phyloP scores from a whole-genome alignment of 2,797 vertebrate species.

The Danio tinwini region DNA sequence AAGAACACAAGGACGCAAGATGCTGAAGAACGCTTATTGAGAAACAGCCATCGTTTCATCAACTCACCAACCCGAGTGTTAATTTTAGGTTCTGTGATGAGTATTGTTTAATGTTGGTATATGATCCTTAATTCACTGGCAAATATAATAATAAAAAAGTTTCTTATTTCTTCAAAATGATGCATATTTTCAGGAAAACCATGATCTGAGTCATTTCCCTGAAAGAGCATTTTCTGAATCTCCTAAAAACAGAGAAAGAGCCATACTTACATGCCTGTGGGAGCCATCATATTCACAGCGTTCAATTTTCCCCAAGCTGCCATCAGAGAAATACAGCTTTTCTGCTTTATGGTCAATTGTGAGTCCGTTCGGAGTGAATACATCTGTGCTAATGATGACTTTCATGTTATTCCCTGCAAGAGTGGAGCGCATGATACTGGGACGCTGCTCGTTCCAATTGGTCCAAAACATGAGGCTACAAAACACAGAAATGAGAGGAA shows the following conservation, averaged over 20 bases:
- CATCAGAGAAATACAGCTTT: slow-evolving; percentile 98
- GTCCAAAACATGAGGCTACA: slow-evolving; percentile 98
- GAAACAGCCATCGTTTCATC: too few relatives aligned
- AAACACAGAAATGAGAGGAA: slow-evolving; percentile 22
- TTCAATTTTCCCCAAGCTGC: slow-evolving; percentile 95
- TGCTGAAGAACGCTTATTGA: too few relatives aligned
- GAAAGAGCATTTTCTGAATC: neutral
- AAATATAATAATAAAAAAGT: neutral
- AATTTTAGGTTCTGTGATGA: neutral
- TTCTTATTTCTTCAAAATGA: neutral
- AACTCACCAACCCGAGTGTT: too few relatives aligned
- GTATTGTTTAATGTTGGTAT: neutral
- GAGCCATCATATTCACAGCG: slow-evolving; percentile 97
- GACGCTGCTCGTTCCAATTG: slow-evolving; percentile 98
- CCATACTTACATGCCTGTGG: slow-evolving; percentile 89
- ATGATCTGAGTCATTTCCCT: neutral
- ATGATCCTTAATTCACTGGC: neutral
- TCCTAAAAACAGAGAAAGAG: neutral
- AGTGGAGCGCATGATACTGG: slow-evolving; percentile 95
- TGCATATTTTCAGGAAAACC: neutral
- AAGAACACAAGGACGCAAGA: too few relatives aligned
- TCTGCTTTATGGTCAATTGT: slow-evolving; percentile 94
- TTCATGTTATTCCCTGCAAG: slow-evolving; percentile 90
- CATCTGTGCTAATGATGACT: slow-evolving; percentile 90
- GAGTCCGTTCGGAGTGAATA: slow-evolving; percentile 95